phyloP scores from a whole-genome alignment of 2,888 invertebrate species.

The Calameuta idolon region DNA sequence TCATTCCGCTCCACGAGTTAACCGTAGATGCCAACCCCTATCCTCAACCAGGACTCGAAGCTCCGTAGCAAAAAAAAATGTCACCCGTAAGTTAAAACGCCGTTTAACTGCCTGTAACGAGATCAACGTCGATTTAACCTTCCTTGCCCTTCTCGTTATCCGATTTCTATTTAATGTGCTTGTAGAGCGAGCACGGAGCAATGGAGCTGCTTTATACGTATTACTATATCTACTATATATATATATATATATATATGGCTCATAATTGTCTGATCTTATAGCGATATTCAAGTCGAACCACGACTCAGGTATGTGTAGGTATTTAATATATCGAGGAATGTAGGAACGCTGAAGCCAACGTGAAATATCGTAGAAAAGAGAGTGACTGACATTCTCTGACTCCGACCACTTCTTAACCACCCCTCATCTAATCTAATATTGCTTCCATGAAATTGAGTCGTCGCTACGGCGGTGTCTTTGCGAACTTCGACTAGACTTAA shows the following conservation, averaged over 20 bases:
- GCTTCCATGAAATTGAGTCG: conserved; percentile 5
- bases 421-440: background rate
- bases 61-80: background rate
- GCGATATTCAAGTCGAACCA: background rate
- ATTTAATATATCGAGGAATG: conserved; percentile 25
- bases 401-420: background rate
- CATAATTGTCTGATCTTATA: background rate
- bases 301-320: conserved; percentile 15
- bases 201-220: background rate
- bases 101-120: background rate
- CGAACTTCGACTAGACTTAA: background rate
- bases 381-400: background rate
- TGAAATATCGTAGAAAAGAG: background rate
- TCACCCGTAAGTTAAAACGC: background rate
- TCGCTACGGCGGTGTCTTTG: background rate
- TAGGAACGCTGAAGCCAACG: conserved; percentile 12
- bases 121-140: background rate
- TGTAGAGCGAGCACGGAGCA: background rate
- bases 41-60: background rate
- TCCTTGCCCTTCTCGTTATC: background rate
- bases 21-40: background rate
- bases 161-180: no score
- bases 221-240: background rate
- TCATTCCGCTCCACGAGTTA: background rate
- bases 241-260: background rate